phyloP scores from a whole-genome alignment of 2,797 vertebrate genomes.

The Typhlichthys eigenmanni region DNA sequence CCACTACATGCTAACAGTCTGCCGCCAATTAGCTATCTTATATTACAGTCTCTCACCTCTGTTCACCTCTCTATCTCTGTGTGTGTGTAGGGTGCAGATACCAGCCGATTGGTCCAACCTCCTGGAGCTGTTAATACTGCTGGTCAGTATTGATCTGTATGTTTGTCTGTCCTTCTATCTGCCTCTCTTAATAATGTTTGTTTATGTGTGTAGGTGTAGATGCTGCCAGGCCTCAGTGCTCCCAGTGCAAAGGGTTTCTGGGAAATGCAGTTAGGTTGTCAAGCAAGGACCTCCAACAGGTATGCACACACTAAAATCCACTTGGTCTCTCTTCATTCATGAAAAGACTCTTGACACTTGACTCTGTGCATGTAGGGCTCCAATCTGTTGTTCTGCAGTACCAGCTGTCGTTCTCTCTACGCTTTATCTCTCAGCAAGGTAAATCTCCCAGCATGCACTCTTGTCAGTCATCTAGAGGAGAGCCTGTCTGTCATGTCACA shows the following conservation, averaged over 20 bases:
- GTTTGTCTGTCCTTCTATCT: background rate
- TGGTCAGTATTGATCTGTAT: constrained; percentile 20
- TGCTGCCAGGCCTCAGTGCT: constrained; percentile 82
- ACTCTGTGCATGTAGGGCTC: constrained; percentile 42
- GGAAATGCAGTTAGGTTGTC: constrained; percentile 86
- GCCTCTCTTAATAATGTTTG: background rate
- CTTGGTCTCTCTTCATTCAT: background rate
- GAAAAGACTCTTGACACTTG: background rate
- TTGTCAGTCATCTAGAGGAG: constrained; percentile 46
- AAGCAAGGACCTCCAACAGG: constrained; percentile 83
- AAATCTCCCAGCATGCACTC: constrained; percentile 65
- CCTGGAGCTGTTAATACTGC: constrained; percentile 4
- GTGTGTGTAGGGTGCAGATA: constrained; percentile 30
- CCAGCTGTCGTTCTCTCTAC: constrained; percentile 88
- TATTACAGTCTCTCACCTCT: no score
- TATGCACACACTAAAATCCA: constrained; percentile 40
- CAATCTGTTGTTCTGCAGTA: constrained; percentile 90
- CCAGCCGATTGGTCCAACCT: constrained; percentile 1
- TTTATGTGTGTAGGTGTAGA: constrained; percentile 14
- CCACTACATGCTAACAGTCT: no score
- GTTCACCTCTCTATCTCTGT: constrained; percentile 1
- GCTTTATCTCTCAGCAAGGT: constrained; percentile 84
- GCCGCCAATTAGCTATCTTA: no score
- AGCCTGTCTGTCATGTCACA: constrained; percentile 48
- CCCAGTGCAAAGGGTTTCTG: constrained; percentile 90